These are phyloP conservation scores for Sebastolobus alascanus DNA, from an alignment of 2,797 vertebrate species.

Conservation along the genomic window DNA sequence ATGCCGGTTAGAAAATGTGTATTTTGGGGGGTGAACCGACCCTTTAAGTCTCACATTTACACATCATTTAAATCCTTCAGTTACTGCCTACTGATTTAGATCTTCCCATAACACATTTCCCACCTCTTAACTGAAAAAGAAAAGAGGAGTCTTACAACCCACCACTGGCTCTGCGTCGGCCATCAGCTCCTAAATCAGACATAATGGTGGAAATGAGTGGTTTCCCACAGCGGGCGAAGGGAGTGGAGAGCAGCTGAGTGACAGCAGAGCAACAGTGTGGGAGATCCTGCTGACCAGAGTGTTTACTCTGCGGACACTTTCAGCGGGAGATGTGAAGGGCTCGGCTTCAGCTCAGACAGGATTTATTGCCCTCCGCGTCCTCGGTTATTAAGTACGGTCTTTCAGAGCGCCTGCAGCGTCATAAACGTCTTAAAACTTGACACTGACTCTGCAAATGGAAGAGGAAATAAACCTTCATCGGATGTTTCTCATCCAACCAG, in stretches of 20 bases:
- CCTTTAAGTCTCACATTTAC: conserved; percentile 16
- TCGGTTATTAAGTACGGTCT: conserved; percentile 80
- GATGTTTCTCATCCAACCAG: conserved; percentile 56
- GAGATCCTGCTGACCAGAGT: conserved; percentile 80
- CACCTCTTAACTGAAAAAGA: conserved; percentile 40
- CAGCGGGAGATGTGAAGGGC: conserved; percentile 76
- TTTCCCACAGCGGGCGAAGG: conserved; percentile 70
- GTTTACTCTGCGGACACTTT: conserved; percentile 82
- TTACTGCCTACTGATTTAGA: conserved; percentile 33
- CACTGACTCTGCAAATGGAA: conserved; percentile 44
- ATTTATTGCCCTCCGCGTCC: conserved; percentile 78
- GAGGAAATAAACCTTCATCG: conserved; percentile 68
- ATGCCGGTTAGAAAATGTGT: background rate
- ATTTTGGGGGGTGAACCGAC: background rate
- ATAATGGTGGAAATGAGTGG: conserved; percentile 68
- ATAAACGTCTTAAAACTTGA: conserved; percentile 76
- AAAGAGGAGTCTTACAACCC: conserved; percentile 45
- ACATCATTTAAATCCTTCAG: conserved; percentile 35
- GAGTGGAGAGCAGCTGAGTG: conserved; percentile 70
- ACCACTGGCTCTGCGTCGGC: conserved; percentile 35
- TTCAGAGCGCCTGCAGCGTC: conserved; percentile 71
- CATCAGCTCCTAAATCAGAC: conserved; percentile 71
- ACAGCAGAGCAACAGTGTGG: conserved; percentile 78
- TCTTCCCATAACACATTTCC: conserved; percentile 43
- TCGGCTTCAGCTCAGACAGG: conserved; percentile 73